Evolutionary conservation across 2,797 vertebrate genomes (phyloP).

Genomic region (Clarias platycephalus): DNA sequence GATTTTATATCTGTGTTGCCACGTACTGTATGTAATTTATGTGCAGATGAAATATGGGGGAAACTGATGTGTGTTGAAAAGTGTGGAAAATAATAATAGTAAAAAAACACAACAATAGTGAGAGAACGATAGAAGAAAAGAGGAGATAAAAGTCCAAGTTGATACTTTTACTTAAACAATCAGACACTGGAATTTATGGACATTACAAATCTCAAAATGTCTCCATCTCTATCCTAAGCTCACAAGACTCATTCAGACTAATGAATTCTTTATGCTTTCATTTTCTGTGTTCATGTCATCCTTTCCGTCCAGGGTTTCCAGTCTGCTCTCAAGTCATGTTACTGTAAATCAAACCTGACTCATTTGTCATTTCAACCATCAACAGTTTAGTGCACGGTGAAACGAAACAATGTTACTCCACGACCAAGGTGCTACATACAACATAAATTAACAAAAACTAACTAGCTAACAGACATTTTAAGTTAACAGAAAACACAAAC

Average conservation of each 20-base stretch:
- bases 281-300: constrained; percentile 43
- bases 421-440: too few relatives aligned
- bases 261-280: constrained; percentile 48
- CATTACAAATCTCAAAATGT: constrained; percentile 2
- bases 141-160: not conserved
- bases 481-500: too few relatives aligned
- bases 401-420: too few relatives aligned
- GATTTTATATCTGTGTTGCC: not conserved
- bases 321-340: constrained; percentile 39
- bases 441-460: too few relatives aligned
- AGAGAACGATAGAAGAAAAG: not conserved
- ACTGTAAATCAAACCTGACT: constrained; percentile 47
- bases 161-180: constrained; percentile 26
- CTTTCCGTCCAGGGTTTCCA: constrained; percentile 12
- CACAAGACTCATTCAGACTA: constrained; percentile 34
- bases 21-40: not conserved
- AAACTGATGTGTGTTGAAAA: not conserved
- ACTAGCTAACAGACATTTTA: too few relatives aligned
- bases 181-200: constrained; percentile 14
- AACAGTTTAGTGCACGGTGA: too few relatives aligned
- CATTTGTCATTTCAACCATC: not conserved
- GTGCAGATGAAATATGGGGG: not conserved
- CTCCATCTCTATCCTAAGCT: constrained; percentile 6
- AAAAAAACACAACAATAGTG: not conserved
- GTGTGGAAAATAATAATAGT: too few relatives aligned